These are phyloP conservation scores for Prunella fulvescens DNA, from an alignment of 2,113 vertebrate species.

Conservation along the genomic window DNA sequence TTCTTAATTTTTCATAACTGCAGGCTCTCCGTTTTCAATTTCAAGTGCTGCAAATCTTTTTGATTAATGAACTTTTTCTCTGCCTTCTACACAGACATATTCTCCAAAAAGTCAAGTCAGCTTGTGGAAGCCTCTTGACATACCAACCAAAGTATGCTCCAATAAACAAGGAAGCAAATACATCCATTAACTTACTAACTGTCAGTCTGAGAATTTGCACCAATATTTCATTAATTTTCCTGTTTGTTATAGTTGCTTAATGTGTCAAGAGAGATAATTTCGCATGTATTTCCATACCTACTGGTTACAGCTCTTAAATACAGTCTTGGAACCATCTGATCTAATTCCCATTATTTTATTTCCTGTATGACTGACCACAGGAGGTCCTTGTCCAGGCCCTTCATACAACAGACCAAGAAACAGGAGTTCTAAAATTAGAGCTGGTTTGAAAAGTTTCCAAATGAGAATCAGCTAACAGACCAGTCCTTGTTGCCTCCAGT, in stretches of 20 bases:
- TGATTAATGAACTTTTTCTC: not conserved
- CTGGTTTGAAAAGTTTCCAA: not conserved
- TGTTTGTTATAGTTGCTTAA: not conserved
- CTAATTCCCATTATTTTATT: not conserved
- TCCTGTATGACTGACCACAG: not conserved
- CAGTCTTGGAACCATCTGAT: not conserved
- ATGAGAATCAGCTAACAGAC: not conserved
- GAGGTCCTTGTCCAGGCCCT: not conserved
- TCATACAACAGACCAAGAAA: not conserved
- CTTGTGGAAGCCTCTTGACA: not conserved
- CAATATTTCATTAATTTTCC: not conserved
- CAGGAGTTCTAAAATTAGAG: not conserved
- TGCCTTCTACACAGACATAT: not conserved
- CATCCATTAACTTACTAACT: not conserved
- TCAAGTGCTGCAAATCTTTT: not conserved
- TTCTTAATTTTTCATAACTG: not conserved
- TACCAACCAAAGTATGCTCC: not conserved
- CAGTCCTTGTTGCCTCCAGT: not conserved
- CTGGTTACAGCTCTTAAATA: not conserved
- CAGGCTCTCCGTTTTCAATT: not conserved
- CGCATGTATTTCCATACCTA: not conserved
- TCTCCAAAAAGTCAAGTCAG: not conserved
- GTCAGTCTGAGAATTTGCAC: not conserved
- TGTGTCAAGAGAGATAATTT: not conserved
- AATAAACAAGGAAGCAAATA: not conserved